Conservation (phyloP, 2,797 vertebrate species). For the Pagetopsis macropterus region DNA sequence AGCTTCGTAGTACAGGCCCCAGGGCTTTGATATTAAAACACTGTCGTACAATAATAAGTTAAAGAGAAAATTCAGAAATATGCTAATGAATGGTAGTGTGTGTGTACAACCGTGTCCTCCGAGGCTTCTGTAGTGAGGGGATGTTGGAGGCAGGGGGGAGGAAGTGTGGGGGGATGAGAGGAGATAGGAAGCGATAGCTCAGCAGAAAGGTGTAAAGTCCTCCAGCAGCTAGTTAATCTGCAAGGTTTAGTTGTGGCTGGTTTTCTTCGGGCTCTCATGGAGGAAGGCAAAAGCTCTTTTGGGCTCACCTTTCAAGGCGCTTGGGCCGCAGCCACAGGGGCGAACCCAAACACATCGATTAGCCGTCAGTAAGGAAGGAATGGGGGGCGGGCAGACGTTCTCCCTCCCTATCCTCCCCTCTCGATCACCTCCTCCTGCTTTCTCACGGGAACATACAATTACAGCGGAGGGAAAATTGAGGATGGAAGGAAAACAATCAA, state of each 20-base stretch:
- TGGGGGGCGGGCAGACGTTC: background rate
- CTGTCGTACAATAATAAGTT: constrained; percentile 58
- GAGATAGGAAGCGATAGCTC: constrained; percentile 68
- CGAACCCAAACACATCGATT: constrained; percentile 74
- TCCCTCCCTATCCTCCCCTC: constrained; percentile 7
- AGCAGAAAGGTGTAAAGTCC: constrained; percentile 75
- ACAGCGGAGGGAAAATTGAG: constrained; percentile 5
- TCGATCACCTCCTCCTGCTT: constrained; percentile 39
- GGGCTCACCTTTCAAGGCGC: constrained; percentile 53
- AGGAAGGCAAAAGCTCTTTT: constrained; percentile 41
- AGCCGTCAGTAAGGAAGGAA: constrained; percentile 30
- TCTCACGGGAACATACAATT: constrained; percentile 51
- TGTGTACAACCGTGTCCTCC: constrained; percentile 46
- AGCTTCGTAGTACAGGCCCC: background rate
- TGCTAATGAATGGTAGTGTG: constrained; percentile 60
- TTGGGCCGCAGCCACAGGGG: constrained; percentile 56
- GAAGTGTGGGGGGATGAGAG: constrained; percentile 24
- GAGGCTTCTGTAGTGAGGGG: constrained; percentile 42
- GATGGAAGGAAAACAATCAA: constrained; percentile 28
- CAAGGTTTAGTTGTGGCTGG: constrained; percentile 59
- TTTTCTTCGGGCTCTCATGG: constrained; percentile 40
- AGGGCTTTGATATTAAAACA: constrained; percentile 68
- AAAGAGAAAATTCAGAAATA: constrained; percentile 63
- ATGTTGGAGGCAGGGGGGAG: constrained; percentile 42
- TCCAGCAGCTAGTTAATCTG: constrained; percentile 67